phyloP scores from a whole-genome alignment of 2,888 invertebrate species.

The Xylota segnis region DNA sequence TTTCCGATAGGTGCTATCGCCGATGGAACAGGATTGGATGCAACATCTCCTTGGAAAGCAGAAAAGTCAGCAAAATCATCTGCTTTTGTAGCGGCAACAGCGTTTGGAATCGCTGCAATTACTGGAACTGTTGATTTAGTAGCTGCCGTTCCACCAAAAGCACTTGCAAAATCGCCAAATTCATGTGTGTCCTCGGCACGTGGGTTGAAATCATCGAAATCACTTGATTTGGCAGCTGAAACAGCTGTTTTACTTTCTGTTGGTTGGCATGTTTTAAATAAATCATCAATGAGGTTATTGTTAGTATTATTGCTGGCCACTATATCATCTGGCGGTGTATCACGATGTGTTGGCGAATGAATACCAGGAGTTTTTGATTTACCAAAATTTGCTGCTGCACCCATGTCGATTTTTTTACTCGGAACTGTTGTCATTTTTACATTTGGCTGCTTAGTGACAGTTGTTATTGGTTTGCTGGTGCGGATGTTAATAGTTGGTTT shows the following conservation, averaged over 20 bases:
- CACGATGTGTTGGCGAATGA: constrained; percentile 84
- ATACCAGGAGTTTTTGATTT: constrained; percentile 84
- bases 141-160: constrained; percentile 85
- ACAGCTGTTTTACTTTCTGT: constrained; percentile 78
- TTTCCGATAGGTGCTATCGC: constrained; percentile 53
- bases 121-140: constrained; percentile 60
- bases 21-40: constrained; percentile 66
- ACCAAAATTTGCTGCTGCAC: constrained; percentile 90
- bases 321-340: constrained; percentile 81
- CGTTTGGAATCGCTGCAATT: background rate
- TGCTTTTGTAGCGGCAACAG: constrained; percentile 78
- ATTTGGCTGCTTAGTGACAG: constrained; percentile 85
- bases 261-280: constrained; percentile 86
- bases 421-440: constrained; percentile 82
- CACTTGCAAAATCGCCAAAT: constrained; percentile 92
- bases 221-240: constrained; percentile 86
- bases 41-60: constrained; percentile 86
- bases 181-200: constrained; percentile 86
- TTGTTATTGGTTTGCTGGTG: constrained; percentile 77
- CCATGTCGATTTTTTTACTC: constrained; percentile 87
- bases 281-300: constrained; percentile 85
- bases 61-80: constrained; percentile 94
- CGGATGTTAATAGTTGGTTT: constrained; percentile 82
- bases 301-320: constrained; percentile 78
- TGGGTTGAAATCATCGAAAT: constrained; percentile 84